These are phyloP conservation scores for Acipenser transmontanus DNA, from an alignment of 2,797 vertebrate species.

Conservation along the genomic window DNA sequence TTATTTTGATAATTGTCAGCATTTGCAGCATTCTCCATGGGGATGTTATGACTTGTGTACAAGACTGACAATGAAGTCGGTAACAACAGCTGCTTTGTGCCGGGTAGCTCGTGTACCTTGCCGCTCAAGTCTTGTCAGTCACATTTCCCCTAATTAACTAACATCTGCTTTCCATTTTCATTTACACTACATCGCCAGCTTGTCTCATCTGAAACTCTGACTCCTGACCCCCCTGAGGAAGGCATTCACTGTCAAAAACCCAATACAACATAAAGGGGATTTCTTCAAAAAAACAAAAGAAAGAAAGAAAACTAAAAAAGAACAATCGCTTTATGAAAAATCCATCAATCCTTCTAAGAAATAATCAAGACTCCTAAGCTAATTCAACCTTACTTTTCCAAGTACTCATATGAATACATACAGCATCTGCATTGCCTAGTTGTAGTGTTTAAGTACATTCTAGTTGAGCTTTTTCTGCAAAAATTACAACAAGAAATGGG, in stretches of 20 bases:
- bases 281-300: conserved; percentile 37
- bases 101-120: conserved; percentile 79
- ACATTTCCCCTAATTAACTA: conserved; percentile 98
- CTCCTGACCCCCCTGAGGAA: conserved; percentile 92
- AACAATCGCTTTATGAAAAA: conserved; percentile 16
- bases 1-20: conserved; percentile 82
- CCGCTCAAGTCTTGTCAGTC: conserved; percentile 96
- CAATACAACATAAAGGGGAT: conserved; percentile 40
- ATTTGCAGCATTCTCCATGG: conserved; percentile 64
- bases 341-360: too few species aligned
- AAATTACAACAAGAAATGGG: background rate
- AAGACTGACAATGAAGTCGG: conserved; percentile 87
- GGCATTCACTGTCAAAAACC: conserved; percentile 71
- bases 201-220: conserved; percentile 88
- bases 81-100: conserved; percentile 88
- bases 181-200: conserved; percentile 90
- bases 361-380: too few species aligned
- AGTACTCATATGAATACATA: too few species aligned
- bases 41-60: conserved; percentile 86
- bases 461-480: too few species aligned
- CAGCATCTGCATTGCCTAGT: too few species aligned
- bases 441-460: too few species aligned
- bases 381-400: too few species aligned
- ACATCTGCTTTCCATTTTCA: conserved; percentile 97
- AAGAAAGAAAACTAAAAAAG: conserved; percentile 26